Evolutionary conservation across 2,888 invertebrate genomes (phyloP).

Genomic region (Philopedon plagiatum): DNA sequence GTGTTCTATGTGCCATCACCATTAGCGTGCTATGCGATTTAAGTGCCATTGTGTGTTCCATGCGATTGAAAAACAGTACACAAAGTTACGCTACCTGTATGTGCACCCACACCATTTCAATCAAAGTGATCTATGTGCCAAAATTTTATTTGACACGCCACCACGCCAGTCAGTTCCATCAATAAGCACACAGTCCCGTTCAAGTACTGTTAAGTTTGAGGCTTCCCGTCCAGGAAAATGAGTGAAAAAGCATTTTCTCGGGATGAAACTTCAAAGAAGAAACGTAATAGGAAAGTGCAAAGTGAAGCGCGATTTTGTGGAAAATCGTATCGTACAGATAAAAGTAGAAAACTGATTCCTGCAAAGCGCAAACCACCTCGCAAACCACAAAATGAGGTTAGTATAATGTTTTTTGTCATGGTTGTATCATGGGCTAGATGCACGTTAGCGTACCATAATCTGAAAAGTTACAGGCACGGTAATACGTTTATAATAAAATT

Average conservation of each 20-base stretch:
- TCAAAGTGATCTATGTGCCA: too few species aligned
- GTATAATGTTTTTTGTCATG: background rate
- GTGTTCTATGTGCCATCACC: too few species aligned
- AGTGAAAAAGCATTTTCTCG: background rate
- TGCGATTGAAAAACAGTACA: too few species aligned
- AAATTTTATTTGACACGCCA: too few species aligned
- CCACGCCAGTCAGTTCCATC: too few species aligned
- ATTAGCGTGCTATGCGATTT: too few species aligned
- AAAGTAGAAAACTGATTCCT: conserved; percentile 9
- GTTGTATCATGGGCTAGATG: background rate
- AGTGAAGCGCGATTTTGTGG: background rate
- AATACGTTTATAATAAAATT: background rate
- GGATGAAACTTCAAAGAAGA: background rate
- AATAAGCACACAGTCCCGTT: too few species aligned
- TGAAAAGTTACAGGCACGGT: background rate
- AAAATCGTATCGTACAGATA: conserved; percentile 4
- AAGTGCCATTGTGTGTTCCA: too few species aligned
- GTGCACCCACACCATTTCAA: too few species aligned
- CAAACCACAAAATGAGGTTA: conserved; percentile 1
- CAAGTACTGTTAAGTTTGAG: too few species aligned
- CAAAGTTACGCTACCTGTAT: too few species aligned
- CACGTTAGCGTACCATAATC: background rate
- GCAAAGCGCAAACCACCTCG: background rate
- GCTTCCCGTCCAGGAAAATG: too few species aligned
- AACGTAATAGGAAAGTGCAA: background rate